Evolutionary conservation across 2,113 vertebrate species (phyloP).

Genomic region (Orcinus orca): DNA sequence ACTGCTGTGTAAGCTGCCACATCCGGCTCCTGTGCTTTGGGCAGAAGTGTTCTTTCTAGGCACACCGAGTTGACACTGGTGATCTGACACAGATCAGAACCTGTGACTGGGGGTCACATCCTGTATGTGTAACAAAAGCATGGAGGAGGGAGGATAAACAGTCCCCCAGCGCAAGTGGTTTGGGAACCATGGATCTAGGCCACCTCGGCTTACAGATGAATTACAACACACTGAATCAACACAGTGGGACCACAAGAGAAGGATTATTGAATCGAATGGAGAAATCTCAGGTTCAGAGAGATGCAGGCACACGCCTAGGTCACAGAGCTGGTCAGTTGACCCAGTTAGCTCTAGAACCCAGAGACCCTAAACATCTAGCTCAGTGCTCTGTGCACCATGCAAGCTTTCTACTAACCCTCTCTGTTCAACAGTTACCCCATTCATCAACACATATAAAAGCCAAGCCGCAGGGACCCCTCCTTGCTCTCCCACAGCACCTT

Average conservation of each 20-base stretch:
- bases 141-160: fast-evolving
- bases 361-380: not conserved
- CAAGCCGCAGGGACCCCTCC: not conserved
- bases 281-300: not conserved
- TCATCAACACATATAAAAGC: fast-evolving
- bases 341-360: no score
- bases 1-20: fast-evolving
- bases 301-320: not conserved
- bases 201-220: not conserved
- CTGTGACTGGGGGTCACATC: not conserved
- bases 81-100: not conserved
- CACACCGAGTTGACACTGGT: not conserved
- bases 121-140: not conserved
- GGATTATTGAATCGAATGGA: not conserved
- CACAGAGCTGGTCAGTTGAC: not conserved
- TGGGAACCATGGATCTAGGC: not conserved
- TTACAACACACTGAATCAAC: not conserved
- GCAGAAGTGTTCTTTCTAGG: not conserved
- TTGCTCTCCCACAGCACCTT: no score
- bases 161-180: not conserved
- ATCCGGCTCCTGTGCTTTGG: fast-evolving
- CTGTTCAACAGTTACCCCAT: not conserved
- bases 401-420: not conserved
- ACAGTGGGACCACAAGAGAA: not conserved
- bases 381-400: not conserved